Base-by-base conservation (phyloP, 2,113 vertebrate species). In the Suricata suricatta region DNA sequence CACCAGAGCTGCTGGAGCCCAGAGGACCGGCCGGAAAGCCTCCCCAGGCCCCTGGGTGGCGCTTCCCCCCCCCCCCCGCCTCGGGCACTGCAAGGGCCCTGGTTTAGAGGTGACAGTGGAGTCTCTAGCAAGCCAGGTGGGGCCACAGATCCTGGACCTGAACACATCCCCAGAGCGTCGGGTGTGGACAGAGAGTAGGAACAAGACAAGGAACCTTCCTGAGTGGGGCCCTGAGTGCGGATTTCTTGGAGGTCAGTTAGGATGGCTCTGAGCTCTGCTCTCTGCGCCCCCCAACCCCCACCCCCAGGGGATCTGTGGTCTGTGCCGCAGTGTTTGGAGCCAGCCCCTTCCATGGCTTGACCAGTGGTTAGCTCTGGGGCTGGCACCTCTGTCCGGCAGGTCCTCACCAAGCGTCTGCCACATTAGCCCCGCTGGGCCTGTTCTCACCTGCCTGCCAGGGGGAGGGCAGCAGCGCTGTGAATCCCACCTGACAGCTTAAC, bases 321-420 rank as follows among this genome's bases (percentile, higher is more conserved):
- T 31, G 4, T 15, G 23, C 33, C 10, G 1, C 13, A 2, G 25
- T 23, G 8, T 8, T 66, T 60, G 44, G 27, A 44, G 23, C 71
- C 29, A 41, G 1, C 5, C 29, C 41, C 8, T 27, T 21, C 17
- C 2, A 0, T 4, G 11, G 35, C 6, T 4, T 29, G 33, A 19
- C 23, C 12, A 1, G 2, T 52, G 2, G 8, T 54, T 23, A 54
- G 41, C 52, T 21, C 1, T 0, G 14, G 9, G 4, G 33, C 93
- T 9, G 11, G 44, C 35, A 23, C 44, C 2, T 68, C 47, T 38
- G 60, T 31, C 54, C 35, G 21, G 5, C 38, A 33, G n/a, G 0
- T 35, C 9, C 29, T 90, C 27, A 10, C 72, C 1, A 11, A 27
- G 50, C 4, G 6, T 15, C n/a, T 52, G 29, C 44, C 13, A 4